Evolutionary conservation across 2,797 vertebrate species (phyloP), one percentile per base, ranked within the genome.

Genomic region (Diplodus sargus): DNA sequence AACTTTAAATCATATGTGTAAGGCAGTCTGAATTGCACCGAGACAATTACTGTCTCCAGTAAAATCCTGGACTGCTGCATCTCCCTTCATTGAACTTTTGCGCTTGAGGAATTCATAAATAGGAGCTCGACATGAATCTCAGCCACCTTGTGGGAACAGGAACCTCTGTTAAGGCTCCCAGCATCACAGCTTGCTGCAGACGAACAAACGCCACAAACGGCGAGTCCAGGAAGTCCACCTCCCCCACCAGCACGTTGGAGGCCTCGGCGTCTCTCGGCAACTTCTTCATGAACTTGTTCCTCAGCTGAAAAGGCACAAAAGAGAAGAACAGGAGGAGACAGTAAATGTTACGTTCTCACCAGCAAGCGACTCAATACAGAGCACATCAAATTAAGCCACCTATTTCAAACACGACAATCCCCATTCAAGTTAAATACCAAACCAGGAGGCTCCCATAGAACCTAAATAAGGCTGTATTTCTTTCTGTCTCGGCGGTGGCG

Each of bases 221-320:
- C 0, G 88, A 39, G 51, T 99, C 97, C 90, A 99, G 92, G 93
- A 99, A 99, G 87, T 99, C 97, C 2, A 99, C 98, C 89, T 99
- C 98, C 69, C 98, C 98, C 2, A 99, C 98, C 70, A 99, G 95
- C 74, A 99, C 97, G 0, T 99, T 99, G 91, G 98, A 99, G 76
- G 98, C 98, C 91, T 99, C 98, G 0, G 98, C 98, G 2, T 99
- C 98, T 79, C 97, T 97, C 15, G 98, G 98, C 89, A 99, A 88
- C 66, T 99, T 99, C 95, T 99, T 99, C 97, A 99, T 99, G 91
- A 99, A 99, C 89, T 99, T 99, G 87, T 99, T 99, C 95, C 96
- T 99, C 87, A 99, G 92, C 98, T 99, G 79, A 42, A 43, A 42
- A 43, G 68, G 28, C 0, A 88, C 71, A 87, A 83, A 86, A 20